Percentiles rank a stretch among this genome's conserved stretches.
These are phyloP conservation scores for Drosophila neocordata DNA, from an alignment of 1,140 invertebrate genomes.

Conservation along the genomic window DNA sequence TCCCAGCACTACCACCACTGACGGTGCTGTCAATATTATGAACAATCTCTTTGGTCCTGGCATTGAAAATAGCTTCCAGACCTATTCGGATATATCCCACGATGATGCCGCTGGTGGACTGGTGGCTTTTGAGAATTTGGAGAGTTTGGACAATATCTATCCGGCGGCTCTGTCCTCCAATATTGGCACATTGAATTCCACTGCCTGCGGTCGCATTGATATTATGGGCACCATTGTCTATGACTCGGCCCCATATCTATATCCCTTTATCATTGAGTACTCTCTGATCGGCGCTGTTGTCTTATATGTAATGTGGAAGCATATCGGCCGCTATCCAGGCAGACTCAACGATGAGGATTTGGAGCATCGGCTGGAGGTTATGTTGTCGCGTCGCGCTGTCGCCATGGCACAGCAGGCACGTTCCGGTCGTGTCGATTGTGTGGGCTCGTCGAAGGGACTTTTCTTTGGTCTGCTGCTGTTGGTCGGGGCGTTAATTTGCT, in stretches of 20 bases:
- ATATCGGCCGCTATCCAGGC: conserved; percentile 93
- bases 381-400: conserved; percentile 91
- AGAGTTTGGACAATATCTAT: conserved; percentile 85
- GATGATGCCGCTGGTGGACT: conserved; percentile 81
- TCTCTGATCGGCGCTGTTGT: conserved; percentile 98
- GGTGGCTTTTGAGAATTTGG: conserved; percentile 83
- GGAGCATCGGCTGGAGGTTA: conserved; percentile 92
- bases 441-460: conserved; percentile 95
- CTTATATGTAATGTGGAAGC: conserved; percentile 98
- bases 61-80: conserved; percentile 81
- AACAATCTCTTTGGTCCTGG: conserved; percentile 81
- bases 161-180: conserved; percentile 86
- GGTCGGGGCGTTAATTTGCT: conserved; percentile 95
- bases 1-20: conserved; percentile 83
- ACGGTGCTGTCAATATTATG: conserved; percentile 75
- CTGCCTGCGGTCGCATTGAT: conserved; percentile 90
- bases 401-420: conserved; percentile 92
- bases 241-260: conserved; percentile 95
- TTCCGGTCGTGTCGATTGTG: conserved; percentile 93
- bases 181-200: conserved; percentile 84
- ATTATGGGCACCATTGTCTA: conserved; percentile 97
- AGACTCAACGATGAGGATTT: conserved; percentile 92
- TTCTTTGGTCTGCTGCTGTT: conserved; percentile 95
- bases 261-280: conserved; percentile 98
- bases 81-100: conserved; percentile 79